These are phyloP conservation scores for Agrochola macilenta DNA, from an alignment of 2,888 invertebrate species.

Conservation along the genomic window DNA sequence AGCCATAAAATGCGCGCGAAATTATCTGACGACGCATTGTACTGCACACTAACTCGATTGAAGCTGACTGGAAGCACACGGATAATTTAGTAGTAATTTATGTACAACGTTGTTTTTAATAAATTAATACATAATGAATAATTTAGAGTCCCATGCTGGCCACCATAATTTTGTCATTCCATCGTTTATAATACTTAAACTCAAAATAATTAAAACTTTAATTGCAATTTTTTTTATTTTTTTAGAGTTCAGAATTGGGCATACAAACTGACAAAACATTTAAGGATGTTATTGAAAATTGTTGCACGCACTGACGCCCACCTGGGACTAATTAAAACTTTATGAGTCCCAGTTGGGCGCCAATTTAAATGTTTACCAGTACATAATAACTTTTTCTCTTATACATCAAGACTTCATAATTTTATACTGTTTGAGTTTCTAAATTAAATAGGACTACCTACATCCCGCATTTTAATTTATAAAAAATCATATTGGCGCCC, in stretches of 20 bases:
- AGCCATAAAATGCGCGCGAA: conserved; percentile 98
- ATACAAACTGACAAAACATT: background rate
- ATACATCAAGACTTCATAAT: too few relatives aligned
- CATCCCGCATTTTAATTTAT: background rate
- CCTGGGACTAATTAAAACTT: background rate
- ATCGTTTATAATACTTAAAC: background rate
- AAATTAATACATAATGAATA: too few relatives aligned
- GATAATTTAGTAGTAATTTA: background rate
- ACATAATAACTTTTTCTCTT: too few relatives aligned
- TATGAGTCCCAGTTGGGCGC: conserved; percentile 10
- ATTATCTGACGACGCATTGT: conserved; percentile 98
- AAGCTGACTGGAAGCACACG: conserved; percentile 85
- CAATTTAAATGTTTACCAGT: background rate
- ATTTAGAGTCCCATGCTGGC: conserved; percentile 12
- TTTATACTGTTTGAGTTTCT: too few relatives aligned
- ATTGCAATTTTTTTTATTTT: too few relatives aligned
- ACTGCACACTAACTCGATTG: conserved; percentile 95
- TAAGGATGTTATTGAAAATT: background rate
- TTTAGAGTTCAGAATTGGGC: too few relatives aligned
- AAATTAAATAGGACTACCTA: too few relatives aligned
- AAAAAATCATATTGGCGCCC: background rate
- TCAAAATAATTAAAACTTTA: background rate
- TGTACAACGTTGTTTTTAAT: too few relatives aligned
- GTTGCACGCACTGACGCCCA: background rate
- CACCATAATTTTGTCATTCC: background rate